Evolutionary conservation across 2,113 vertebrate species (phyloP).

Genomic region (Pica pica): DNA sequence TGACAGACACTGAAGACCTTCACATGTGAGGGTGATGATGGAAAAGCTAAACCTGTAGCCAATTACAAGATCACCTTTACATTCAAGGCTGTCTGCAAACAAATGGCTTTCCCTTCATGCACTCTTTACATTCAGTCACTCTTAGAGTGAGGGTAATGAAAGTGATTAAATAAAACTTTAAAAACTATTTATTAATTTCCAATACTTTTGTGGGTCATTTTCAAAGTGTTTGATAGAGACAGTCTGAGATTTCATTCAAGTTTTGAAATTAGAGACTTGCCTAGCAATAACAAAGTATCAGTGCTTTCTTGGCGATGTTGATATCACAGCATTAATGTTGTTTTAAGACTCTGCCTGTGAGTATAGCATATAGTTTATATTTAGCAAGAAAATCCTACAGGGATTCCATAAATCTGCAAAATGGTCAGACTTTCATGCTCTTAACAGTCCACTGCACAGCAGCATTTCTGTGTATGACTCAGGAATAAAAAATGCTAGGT

Average conservation of each 20-base stretch:
- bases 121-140: neutral
- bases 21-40: neutral
- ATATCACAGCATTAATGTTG: conserved; percentile 41
- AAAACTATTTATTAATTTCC: neutral
- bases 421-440: neutral
- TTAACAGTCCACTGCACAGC: conserved; percentile 45
- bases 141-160: neutral
- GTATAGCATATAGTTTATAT: conserved; percentile 61
- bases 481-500: conserved; percentile 63
- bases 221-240: neutral
- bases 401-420: conserved; percentile 58
- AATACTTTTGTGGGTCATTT: neutral
- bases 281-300: conserved; percentile 44
- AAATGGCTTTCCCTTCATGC: neutral
- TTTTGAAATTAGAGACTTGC: conserved; percentile 61
- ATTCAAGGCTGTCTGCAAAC: neutral
- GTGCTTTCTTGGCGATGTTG: conserved; percentile 23
- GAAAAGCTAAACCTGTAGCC: neutral
- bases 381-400: conserved; percentile 70
- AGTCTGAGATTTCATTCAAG: conserved; percentile 34
- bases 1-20: neutral
- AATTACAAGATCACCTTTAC: neutral
- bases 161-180: neutral
- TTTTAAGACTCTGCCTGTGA: conserved; percentile 59
- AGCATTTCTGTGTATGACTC: conserved; percentile 49